These are phyloP conservation scores for Dendrocopos noguchii DNA, from an alignment of 2,113 vertebrate genomes.

Conservation along the genomic window DNA sequence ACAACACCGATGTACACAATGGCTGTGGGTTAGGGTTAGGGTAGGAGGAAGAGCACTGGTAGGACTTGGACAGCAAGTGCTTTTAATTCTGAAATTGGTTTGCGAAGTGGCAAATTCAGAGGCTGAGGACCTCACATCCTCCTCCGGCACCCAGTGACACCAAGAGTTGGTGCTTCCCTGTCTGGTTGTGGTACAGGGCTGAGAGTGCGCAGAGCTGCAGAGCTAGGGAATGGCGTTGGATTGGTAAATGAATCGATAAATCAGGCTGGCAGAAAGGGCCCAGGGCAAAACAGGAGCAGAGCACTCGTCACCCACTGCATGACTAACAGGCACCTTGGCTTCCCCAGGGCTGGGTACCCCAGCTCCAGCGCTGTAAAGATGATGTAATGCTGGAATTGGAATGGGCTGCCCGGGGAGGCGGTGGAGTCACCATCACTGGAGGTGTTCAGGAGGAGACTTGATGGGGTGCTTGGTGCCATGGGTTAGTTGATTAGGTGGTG, in stretches of 20 bases:
- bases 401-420: too few relatives aligned
- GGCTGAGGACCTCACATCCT: neutral
- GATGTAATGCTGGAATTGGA: neutral
- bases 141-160: accelerated
- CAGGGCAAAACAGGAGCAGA: neutral
- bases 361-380: neutral
- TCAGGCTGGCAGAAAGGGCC: neutral
- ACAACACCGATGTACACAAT: accelerated
- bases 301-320: accelerated
- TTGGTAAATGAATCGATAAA: neutral
- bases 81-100: neutral
- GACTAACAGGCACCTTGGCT: neutral
- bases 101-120: neutral
- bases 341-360: neutral
- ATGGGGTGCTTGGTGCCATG: too few relatives aligned
- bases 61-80: neutral
- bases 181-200: accelerated
- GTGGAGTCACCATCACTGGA: too few relatives aligned
- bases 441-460: too few relatives aligned
- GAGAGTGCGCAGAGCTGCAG: neutral
- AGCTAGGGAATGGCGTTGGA: neutral
- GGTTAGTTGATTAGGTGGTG: too few relatives aligned
- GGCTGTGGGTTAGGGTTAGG: accelerated
- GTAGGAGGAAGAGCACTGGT: neutral
- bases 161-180: neutral